Evolutionary conservation across 2,888 invertebrate genomes (phyloP).

Genomic region (Stomorhina lunata): DNA sequence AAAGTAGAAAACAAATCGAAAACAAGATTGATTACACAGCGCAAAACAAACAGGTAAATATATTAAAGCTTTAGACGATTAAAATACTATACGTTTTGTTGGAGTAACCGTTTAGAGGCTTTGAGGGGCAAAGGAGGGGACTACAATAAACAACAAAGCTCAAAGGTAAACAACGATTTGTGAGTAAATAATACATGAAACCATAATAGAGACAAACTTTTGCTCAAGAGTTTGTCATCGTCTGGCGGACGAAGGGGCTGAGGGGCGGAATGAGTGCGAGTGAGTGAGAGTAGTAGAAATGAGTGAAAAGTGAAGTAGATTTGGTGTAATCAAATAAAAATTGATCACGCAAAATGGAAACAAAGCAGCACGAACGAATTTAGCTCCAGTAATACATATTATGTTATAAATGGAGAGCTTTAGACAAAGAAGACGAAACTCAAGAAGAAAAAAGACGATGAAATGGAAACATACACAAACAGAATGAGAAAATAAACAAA

Average conservation of each 20-base stretch:
- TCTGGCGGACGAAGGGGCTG: no score
- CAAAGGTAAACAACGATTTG: constrained; percentile 1
- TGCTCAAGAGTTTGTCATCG: constrained; percentile 16
- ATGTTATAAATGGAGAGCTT: no score
- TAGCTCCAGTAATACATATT: background rate
- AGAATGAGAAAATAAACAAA: constrained; percentile 26
- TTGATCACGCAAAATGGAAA: constrained; percentile 25
- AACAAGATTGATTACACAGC: background rate
- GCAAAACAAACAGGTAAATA: constrained; percentile 19
- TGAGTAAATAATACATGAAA: background rate
- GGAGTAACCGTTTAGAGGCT: background rate
- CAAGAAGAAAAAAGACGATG: constrained; percentile 54
- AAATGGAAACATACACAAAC: constrained; percentile 19
- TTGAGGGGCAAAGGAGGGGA: background rate
- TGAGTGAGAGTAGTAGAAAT: constrained; percentile 36
- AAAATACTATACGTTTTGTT: background rate
- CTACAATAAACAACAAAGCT: background rate
- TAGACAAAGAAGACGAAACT: constrained; percentile 49
- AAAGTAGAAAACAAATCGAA: background rate
- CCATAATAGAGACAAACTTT: background rate
- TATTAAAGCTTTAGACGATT: background rate
- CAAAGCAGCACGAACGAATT: constrained; percentile 21
- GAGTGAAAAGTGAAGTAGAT: background rate
- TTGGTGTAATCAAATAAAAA: constrained; percentile 19
- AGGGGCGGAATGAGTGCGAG: no score